phyloP scores from a whole-genome alignment of 35 echinoderm and acorn worm species.

The Amphiura filiformis region DNA sequence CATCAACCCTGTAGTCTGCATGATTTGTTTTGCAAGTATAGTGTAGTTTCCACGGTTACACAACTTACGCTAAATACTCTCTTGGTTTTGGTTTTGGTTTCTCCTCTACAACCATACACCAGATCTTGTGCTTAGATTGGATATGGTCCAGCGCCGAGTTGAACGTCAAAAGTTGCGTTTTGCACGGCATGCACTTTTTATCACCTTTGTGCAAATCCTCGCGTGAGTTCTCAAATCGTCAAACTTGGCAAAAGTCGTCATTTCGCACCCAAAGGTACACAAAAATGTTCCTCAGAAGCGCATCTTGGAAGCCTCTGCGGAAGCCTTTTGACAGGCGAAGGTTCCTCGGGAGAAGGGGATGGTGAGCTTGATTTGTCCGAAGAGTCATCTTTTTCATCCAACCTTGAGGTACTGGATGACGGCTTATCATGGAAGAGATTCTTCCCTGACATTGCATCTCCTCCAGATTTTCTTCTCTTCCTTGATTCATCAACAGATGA shows the following conservation, averaged over 20 bases:
- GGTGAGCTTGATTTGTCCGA: background rate
- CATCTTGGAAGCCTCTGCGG: background rate
- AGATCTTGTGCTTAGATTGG: background rate
- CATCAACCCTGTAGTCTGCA: too few species aligned
- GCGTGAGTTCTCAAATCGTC: background rate
- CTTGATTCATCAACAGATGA: background rate
- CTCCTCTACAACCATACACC: background rate
- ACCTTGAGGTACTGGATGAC: too few species aligned
- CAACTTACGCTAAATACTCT: too few species aligned
- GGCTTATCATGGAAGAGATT: background rate
- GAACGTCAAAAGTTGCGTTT: background rate
- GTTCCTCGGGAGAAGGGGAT: background rate
- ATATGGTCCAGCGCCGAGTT: background rate
- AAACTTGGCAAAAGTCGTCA: background rate
- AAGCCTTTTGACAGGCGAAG: background rate
- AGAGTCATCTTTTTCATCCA: too few species aligned
- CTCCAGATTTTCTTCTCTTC: background rate
- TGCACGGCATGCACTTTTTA: background rate
- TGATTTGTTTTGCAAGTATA: too few species aligned
- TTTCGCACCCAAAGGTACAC: background rate
- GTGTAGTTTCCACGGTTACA: too few species aligned
- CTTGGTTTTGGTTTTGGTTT: too few species aligned
- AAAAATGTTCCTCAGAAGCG: background rate
- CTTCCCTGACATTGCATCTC: background rate
- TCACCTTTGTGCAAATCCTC: background rate